phyloP scores from a whole-genome alignment of 2,113 vertebrate species.

The Trachemys scripta region DNA sequence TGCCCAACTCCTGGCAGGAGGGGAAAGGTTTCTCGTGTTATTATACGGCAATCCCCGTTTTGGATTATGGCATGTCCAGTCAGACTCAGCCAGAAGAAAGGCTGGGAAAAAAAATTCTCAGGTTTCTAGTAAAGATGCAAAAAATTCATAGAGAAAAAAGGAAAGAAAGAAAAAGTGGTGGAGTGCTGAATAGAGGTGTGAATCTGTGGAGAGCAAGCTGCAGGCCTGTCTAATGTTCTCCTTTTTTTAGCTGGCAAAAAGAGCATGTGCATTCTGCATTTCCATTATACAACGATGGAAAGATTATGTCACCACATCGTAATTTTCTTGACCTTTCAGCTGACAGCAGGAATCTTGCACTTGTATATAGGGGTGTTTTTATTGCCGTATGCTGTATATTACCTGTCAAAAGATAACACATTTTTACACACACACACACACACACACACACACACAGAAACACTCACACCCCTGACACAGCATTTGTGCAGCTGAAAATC shows the following conservation, averaged over 20 bases:
- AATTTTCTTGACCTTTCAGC: conserved; percentile 52
- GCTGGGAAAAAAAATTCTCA: neutral
- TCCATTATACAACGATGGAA: neutral
- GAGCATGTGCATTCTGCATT: neutral
- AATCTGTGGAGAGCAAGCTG: neutral
- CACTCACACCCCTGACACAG: neutral
- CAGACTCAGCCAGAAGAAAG: neutral
- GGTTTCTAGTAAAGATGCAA: neutral
- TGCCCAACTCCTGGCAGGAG: neutral
- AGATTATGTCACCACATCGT: neutral
- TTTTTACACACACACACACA: neutral
- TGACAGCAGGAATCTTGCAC: neutral
- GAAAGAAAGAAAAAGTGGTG: neutral
- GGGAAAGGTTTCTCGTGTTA: neutral
- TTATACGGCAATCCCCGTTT: neutral
- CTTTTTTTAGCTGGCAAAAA: neutral
- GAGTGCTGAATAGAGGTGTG: neutral
- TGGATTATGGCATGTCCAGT: neutral
- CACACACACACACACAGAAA: neutral
- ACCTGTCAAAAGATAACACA: neutral
- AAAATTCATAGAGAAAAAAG: neutral
- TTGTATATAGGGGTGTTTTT: neutral
- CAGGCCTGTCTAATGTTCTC: neutral
- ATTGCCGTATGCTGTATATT: neutral
- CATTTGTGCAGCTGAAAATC: neutral